Evolutionary conservation across 2,888 invertebrate genomes (phyloP).

Genomic region (Drosophila flavopinicola): DNA sequence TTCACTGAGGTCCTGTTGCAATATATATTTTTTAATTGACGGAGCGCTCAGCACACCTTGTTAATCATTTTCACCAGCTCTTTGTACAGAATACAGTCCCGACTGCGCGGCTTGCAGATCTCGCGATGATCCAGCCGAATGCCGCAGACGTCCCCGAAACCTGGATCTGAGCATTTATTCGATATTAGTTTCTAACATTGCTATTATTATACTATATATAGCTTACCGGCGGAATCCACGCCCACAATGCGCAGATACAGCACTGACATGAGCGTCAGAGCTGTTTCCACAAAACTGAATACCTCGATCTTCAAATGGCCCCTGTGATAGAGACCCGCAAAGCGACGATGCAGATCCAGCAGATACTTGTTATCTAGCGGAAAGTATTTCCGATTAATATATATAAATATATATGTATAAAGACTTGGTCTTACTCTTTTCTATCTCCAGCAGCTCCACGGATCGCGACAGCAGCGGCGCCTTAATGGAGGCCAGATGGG

Average conservation of each 20-base stretch:
- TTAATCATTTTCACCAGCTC: conserved; percentile 88
- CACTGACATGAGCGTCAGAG: conserved; percentile 90
- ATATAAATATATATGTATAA: neutral
- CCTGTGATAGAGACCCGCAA: conserved; percentile 86
- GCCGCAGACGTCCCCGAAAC: conserved; percentile 90
- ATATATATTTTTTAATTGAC: conserved; percentile 9
- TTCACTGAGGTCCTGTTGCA: conserved; percentile 49
- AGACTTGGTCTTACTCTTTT: conserved; percentile 87
- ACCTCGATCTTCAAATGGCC: conserved; percentile 86
- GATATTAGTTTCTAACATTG: neutral
- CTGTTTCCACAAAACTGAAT: conserved; percentile 91
- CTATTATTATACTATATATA: accelerated
- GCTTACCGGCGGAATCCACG: conserved; percentile 90
- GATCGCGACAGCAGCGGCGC: conserved; percentile 91
- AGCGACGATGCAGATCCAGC: conserved; percentile 88
- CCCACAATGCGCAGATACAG: conserved; percentile 91
- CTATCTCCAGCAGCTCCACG: conserved; percentile 91
- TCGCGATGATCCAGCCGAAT: conserved; percentile 92
- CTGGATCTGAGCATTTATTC: conserved; percentile 90
- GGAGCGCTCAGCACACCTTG: conserved; percentile 79
- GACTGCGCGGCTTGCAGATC: conserved; percentile 92
- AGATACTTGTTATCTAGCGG: conserved; percentile 89
- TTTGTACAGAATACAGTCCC: conserved; percentile 88
- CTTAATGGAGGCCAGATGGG: conserved; percentile 90
- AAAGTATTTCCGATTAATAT: neutral